Evolutionary conservation across 2,113 vertebrate genomes (phyloP), one percentile per base, ranked within the genome.

Genomic region (Pungitius pungitius): DNA sequence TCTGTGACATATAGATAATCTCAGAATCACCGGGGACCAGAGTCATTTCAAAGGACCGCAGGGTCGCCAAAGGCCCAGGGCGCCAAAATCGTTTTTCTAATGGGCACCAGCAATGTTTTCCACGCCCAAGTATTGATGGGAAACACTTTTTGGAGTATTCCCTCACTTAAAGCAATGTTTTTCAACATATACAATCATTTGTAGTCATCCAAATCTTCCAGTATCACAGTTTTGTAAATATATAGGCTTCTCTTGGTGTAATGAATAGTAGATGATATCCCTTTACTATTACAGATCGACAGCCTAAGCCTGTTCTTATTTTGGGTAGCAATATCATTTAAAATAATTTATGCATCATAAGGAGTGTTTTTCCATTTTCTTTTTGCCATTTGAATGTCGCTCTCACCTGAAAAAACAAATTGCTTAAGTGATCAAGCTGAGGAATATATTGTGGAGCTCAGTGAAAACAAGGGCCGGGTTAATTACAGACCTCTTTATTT

Each of bases 1-100:
- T 75, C 82, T 78, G 77, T 77, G 72, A 72, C 77, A 78, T 85
- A 52, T 72, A 72, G 33, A 61, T 80, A 77, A 82, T 78, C 69
- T 81, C 10, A 69, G 73, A 63, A 81, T 80, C 73, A 54, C 69
- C n/a, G 13, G 42, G 77, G 69, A 81, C 54, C 65, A 26, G 33
- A 84, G 68, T 80, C 49, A 22, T 78, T 77, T 75, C 43, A 82
- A 64, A 78, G 30, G 70, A 76, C 51, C 60, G 78, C 20, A 52
- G 81, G 78, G 78, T 78, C 60, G 40, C 66, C 37, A 14, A 51
- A 43, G 56, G 59, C 72, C 39, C 24, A n/a, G 40, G 54, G 80
- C 13, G 0, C 51, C 3, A 11, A 57, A 22, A 43, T 62, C 24
- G 27, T 78, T 66, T 55, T n/a, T n/a, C n/a, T n/a, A n/a, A n/a